These are phyloP conservation scores for Laupala kohalensis DNA, from an alignment of 1,140 invertebrate species.

Conservation along the genomic window DNA sequence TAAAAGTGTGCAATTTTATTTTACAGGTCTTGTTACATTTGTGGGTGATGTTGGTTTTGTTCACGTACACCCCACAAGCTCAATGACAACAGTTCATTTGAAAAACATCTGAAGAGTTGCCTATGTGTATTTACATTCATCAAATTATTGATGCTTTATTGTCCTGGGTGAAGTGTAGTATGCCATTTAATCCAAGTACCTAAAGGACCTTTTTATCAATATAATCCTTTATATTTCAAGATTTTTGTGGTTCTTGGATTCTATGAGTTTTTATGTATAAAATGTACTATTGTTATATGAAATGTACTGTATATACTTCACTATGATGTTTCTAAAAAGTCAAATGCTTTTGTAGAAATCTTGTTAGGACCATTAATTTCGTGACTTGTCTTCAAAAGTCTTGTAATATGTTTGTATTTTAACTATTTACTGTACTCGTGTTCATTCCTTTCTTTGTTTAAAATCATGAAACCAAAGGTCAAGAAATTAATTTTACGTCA, in stretches of 20 bases:
- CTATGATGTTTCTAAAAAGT: background rate
- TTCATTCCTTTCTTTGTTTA: too few species aligned
- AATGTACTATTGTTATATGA: background rate
- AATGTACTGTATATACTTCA: background rate
- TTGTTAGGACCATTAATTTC: background rate
- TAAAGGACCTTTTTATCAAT: background rate
- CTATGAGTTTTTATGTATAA: background rate
- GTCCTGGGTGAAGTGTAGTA: too few species aligned
- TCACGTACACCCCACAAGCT: constrained; percentile 8
- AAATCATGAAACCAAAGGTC: background rate
- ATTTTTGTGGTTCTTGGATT: background rate
- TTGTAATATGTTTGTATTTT: too few species aligned
- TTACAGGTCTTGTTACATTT: constrained; percentile 9
- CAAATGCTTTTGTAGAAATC: background rate
- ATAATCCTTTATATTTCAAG: background rate
- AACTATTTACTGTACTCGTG: too few species aligned
- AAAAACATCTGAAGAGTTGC: too few species aligned
- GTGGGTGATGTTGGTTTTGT: constrained; percentile 12
- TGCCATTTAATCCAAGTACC: too few species aligned
- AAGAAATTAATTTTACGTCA: too few species aligned
- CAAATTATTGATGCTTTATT: too few species aligned
- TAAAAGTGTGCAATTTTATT: too few species aligned
- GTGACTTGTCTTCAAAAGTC: background rate
- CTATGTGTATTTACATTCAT: too few species aligned
- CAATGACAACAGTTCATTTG: background rate